Conservation (phyloP, 2,888 invertebrate species). For the Atherix ibis region DNA sequence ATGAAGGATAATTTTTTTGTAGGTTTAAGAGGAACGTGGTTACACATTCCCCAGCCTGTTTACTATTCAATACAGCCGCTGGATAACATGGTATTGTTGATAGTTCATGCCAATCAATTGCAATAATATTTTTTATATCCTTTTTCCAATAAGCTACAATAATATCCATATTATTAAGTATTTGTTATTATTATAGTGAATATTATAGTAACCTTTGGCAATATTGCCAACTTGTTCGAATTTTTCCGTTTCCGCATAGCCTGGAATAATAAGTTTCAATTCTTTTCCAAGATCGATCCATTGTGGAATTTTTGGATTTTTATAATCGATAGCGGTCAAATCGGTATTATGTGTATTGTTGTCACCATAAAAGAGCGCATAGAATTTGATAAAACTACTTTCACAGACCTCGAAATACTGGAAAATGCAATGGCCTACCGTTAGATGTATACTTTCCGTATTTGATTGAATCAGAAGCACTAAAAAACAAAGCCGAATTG, state of each 20-base stretch:
- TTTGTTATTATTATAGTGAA: not conserved
- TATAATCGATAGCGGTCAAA: no score
- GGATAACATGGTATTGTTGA: constrained; percentile 39
- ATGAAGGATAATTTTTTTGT: constrained; percentile 18
- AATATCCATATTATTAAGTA: not conserved
- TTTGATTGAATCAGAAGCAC: no score
- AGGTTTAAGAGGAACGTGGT: constrained; percentile 31
- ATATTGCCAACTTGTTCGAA: constrained; percentile 3
- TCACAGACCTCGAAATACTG: no score
- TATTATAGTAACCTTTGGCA: not conserved
- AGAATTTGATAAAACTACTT: no score
- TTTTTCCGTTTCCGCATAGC: constrained; percentile 29
- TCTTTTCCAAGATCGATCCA: constrained; percentile 13
- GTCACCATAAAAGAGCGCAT: no score
- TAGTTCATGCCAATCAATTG: constrained; percentile 40
- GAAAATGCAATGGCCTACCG: no score
- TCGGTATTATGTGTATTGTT: no score
- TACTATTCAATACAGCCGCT: constrained; percentile 39
- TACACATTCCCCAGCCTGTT: constrained; percentile 40
- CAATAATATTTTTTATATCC: constrained; percentile 30
- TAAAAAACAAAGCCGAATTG: no score
- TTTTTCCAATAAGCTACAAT: constrained; percentile 26
- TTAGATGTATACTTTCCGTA: no score
- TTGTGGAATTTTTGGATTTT: constrained; percentile 12
- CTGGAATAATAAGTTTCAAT: constrained; percentile 24